phyloP scores from a whole-genome alignment of 2,888 invertebrate species.

The Fragum sueziense region DNA sequence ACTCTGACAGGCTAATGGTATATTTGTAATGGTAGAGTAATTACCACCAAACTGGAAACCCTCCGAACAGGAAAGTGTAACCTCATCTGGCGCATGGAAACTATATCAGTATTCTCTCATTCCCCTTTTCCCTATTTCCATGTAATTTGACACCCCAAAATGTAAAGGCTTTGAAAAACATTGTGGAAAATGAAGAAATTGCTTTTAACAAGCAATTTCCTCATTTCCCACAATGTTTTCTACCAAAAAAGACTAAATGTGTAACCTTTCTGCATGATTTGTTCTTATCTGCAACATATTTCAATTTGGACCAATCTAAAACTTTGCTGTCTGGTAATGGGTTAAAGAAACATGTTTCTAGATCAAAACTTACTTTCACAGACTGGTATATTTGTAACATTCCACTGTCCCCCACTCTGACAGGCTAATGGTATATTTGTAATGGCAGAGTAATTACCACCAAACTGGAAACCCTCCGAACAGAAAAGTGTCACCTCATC shows the following conservation, averaged over 20 bases:
- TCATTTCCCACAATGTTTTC: too few relatives aligned
- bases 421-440: slow-evolving; percentile 61
- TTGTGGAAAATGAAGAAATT: too few relatives aligned
- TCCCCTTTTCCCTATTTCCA: too few relatives aligned
- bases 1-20: slow-evolving; percentile 60
- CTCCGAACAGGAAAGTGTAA: slow-evolving; percentile 61
- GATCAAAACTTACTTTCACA: slow-evolving; percentile 72
- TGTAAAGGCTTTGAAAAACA: too few relatives aligned
- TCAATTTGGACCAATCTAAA: too few relatives aligned
- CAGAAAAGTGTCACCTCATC: slow-evolving; percentile 62
- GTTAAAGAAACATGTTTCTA: too few relatives aligned
- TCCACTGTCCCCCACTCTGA: slow-evolving; percentile 64
- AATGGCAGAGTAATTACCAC: slow-evolving; percentile 49
- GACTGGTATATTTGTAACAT: slow-evolving; percentile 51
- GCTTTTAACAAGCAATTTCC: too few relatives aligned
- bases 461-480: slow-evolving; percentile 63
- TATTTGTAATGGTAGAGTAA: slow-evolving; percentile 46
- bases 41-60: slow-evolving; percentile 63
- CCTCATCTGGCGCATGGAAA: slow-evolving; percentile 49
- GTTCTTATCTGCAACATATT: too few relatives aligned
- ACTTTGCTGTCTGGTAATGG: too few relatives aligned
- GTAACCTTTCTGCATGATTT: neutral
- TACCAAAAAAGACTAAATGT: too few relatives aligned
- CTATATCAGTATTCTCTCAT: too few relatives aligned
- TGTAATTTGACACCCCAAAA: too few relatives aligned